phyloP scores from a whole-genome alignment of 2,797 vertebrate genomes.

The Scolopax rusticola region DNA sequence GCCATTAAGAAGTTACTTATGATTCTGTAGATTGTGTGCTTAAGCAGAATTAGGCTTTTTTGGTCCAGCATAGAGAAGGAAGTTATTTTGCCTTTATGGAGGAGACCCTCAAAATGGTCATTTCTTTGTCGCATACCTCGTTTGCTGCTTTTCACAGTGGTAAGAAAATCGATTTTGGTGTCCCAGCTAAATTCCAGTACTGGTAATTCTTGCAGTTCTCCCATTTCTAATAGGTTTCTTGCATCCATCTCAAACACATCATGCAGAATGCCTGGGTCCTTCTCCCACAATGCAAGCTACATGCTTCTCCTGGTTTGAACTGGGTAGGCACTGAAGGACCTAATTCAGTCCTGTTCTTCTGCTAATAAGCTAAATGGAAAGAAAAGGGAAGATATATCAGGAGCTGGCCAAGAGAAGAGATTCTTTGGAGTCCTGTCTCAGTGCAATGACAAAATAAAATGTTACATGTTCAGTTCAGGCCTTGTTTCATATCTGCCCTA shows the following conservation, averaged over 20 bases:
- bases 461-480: background rate
- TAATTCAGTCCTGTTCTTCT: background rate
- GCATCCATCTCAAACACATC: background rate
- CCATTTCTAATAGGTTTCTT: background rate
- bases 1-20: slow-evolving; percentile 5
- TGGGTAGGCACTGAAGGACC: background rate
- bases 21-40: background rate
- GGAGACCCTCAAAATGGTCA: background rate
- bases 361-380: background rate
- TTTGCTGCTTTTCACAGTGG: background rate
- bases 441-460: background rate
- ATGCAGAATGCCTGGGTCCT: background rate
- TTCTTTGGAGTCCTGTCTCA: background rate
- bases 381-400: background rate
- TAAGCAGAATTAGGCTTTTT: background rate
- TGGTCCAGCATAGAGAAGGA: background rate
- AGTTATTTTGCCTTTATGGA: background rate
- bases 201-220: background rate
- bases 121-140: background rate
- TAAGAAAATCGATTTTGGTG: background rate
- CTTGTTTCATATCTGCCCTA: background rate
- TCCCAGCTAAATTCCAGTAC: background rate
- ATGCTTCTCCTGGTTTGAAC: background rate
- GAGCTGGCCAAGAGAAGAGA: background rate
- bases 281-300: background rate